Evolutionary conservation across 2,888 invertebrate genomes (phyloP), one percentile per base, ranked within the genome.

Genomic region (Eilema caniola): DNA sequence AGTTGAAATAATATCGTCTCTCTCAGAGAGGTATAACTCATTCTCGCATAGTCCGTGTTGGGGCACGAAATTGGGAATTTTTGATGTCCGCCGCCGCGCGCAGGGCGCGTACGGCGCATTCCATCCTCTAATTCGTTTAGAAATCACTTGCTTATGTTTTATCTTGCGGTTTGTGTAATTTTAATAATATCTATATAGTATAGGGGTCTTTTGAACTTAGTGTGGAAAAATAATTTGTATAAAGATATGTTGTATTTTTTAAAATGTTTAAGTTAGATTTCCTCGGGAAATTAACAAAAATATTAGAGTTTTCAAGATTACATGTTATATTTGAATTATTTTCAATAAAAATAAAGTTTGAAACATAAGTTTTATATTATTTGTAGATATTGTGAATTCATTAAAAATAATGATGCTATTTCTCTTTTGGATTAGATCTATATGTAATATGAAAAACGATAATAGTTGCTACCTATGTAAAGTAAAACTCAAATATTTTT

Each of bases 121-220:
- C 86, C 86, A 88, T 86, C 81, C 85, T 83, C 87, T 89, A 89
- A 90, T 90, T 90, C 86, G 86, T 85, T 88, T 87, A 87, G 88
- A 89, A 83, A 81, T 75, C 80, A 73, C 74, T 81, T 77, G 81
- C 85, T 88, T 62, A 62, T 33, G 25, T 31, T 60, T 33, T 57
- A 53, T 41, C 10, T 47, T 47, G 16, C 16, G n/a, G n/a, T 64
- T 53, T 62, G 5, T 41, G 10, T 62, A 62, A 62, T 62, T 62
- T 37, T 62, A 62, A 25, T 62, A 62, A 41, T 16, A 62, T n/a
- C n/a, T n/a, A n/a, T n/a, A n/a, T n/a, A n/a, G n/a, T 24, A 41
- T 25, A 24, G 24, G 25, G 8, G 25, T 3, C 7, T 25, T 62
- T 25, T 24, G 24, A 37, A 11, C 62, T 62, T 62, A 3, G 20